phyloP scores from a whole-genome alignment of 2,797 vertebrate species.

The Anguilla megastoma region DNA sequence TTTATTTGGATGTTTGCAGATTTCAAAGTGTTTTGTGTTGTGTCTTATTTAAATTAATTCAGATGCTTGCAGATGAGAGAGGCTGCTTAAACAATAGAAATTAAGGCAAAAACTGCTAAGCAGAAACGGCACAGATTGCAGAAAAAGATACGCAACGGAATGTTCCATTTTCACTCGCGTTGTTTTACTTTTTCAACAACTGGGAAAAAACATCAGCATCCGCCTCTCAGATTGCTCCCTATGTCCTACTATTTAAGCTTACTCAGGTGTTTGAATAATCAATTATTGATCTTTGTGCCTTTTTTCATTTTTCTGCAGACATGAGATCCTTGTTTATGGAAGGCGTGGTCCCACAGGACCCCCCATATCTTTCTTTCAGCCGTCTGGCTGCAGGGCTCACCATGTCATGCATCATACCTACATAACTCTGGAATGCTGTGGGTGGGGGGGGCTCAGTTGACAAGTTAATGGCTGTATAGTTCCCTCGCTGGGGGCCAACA shows the following conservation, averaged over 20 bases:
- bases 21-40: neutral
- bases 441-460: neutral
- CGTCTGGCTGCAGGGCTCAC: constrained; percentile 29
- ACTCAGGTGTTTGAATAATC: constrained; percentile 46
- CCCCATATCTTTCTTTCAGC: constrained; percentile 22
- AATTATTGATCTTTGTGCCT: constrained; percentile 51
- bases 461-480: neutral
- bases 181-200: neutral
- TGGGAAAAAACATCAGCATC: neutral
- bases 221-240: neutral
- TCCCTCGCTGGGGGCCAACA: constrained; percentile 1
- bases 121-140: neutral
- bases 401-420: neutral
- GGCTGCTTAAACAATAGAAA: neutral
- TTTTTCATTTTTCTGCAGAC: constrained; percentile 48
- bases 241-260: constrained; percentile 19
- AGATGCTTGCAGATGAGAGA: constrained; percentile 2
- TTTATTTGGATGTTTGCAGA: neutral
- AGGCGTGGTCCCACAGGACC: constrained; percentile 35
- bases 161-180: neutral
- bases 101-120: neutral
- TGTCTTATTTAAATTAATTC: neutral
- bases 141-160: neutral
- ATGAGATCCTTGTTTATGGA: constrained; percentile 48
- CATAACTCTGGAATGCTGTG: neutral